Evolutionary conservation across 2,113 vertebrate species (phyloP).

Genomic region (Cisticola juncidis): DNA sequence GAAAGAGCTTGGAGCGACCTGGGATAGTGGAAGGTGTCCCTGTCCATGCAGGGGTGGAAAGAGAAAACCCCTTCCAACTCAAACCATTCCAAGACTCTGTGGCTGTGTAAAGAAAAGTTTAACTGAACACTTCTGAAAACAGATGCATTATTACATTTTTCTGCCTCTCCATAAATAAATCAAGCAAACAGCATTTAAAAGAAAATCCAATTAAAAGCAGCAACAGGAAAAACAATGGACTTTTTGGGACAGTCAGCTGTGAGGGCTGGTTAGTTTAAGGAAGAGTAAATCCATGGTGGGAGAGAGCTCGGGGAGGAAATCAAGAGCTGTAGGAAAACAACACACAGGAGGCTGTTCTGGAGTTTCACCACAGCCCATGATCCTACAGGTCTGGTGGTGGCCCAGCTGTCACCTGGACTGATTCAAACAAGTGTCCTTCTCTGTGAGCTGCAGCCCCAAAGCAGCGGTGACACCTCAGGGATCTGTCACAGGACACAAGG

Average conservation of each 20-base stretch:
- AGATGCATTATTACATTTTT: not conserved
- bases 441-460: not conserved
- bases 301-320: not conserved
- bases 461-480: accelerated
- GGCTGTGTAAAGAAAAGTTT: not conserved
- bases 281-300: not conserved
- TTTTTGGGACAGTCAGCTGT: accelerated
- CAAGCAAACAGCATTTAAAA: not conserved
- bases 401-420: not conserved
- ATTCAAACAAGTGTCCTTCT: accelerated
- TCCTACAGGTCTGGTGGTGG: not conserved
- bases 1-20: not conserved
- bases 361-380: not conserved
- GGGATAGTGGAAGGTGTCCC: not conserved
- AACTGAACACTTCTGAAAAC: not conserved
- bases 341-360: not conserved
- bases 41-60: not conserved
- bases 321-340: not conserved
- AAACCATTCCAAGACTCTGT: not conserved
- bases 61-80: not conserved
- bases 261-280: not conserved
- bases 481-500: accelerated
- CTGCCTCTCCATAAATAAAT: not conserved
- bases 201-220: not conserved
- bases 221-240: not conserved